Evolutionary conservation across 2,113 vertebrate genomes (phyloP), one percentile per base, ranked within the genome.

Genomic region (Podiceps cristatus): DNA sequence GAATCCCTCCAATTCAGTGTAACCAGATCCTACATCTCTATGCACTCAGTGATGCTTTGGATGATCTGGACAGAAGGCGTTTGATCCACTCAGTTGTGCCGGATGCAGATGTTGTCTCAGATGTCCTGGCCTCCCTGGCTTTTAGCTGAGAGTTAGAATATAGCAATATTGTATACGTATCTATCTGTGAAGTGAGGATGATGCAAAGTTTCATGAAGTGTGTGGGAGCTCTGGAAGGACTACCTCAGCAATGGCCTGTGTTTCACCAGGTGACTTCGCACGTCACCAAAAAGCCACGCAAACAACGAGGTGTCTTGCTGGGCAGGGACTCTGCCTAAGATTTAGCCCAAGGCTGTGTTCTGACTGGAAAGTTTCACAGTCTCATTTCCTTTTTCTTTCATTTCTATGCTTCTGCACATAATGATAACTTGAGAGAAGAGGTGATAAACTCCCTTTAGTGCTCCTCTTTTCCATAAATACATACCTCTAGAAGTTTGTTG

Each of bases 131-230:
- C 9, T 27, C 20, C 33, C 19, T 58, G 58, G 9, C 9, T 24
- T 25, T 64, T 58, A 77, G 7, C 77, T 37, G 24, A 25, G 33
- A 81, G 35, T 49, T 58, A 79, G 78, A 28, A 75, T 18, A 55
- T 4, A 33, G 4, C 42, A 50, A 4, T 63, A 9, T 1, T 67
- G 3, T 31, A 2, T 2, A 25, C 4, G 2, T 18, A 9, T 18
- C 2, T 18, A 11, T 9, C 5, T 81, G 33, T 29, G 35, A 37
- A 17, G 4, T 13, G 29, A 10, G 17, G 22, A 77, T 35, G 33
- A 23, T 40, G 53, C 10, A 37, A 74, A 88, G 9, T 7, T 37
- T 19, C 12, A 13, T 18, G 59, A 75, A 42, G 22, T 7, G 31
- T 33, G 42, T 42, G 42, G 42, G 42, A 68, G 37, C 11, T 53